Base-by-base conservation (phyloP, 2,888 invertebrate genomes). In the Agrotis clavis region DNA sequence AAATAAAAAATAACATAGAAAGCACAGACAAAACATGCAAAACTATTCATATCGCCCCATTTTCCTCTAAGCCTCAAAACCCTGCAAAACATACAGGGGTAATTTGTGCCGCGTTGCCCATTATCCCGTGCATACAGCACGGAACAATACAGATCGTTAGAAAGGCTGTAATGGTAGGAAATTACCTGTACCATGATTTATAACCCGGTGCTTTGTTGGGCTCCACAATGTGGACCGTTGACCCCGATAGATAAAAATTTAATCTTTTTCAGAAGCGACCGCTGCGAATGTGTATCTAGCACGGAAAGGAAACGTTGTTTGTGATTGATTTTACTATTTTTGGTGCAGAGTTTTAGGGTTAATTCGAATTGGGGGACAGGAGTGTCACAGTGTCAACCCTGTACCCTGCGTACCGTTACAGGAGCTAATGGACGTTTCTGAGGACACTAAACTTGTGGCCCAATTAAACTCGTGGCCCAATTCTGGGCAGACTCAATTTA, bases 151-250 rank as follows among this genome's bases (percentile, higher is more conserved):
- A 75, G 89, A 90, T 92, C 91, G 93, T 94, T 94, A 92, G 90
- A 90, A 86, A 88, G 82, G 86, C 84, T 82, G 91, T 93, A 94
- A 94, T 93, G 89, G 93, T 91, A 87, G 94, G 92, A 94, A 94
- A 95, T 94, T 93, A 94, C 94, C 91, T 90, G 90, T 88, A 87
- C 90, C 79, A 92, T 94, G 94, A 94, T 94, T 95, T 94, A 94
- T 94, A 88, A 90, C 88, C 79, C 71, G 74, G 79, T 86, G 87
- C 88, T 89, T 89, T 89, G 90, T 90, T 79, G 84, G 86, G 84
- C 84, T 70, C 81, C 79, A 90, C 91, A 91, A 89, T 90, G 74
- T 79, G 88, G 89, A 83, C 86, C 86, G 87, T 86, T 91, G 93
- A 91, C 94, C 94, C 85, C 89, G 69, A 92, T 94, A 93, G 94